Percentiles rank a stretch among this genome's conserved stretches.
Evolutionary conservation across 2,797 vertebrate species (phyloP).

Genomic region (Phoeniculus purpureus): DNA sequence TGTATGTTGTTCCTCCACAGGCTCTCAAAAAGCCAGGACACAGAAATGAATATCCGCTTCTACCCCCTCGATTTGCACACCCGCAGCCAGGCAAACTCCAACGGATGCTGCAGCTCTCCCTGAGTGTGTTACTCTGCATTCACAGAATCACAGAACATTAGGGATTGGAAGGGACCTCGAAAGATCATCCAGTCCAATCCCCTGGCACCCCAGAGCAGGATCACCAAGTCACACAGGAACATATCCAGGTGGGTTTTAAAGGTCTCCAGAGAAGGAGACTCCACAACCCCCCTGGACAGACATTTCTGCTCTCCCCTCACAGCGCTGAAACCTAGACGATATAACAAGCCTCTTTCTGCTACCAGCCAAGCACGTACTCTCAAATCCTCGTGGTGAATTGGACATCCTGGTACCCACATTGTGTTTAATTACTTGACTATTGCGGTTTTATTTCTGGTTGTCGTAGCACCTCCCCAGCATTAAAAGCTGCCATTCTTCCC

Average conservation of each 20-base stretch:
- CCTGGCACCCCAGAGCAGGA: too few species aligned
- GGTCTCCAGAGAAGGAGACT: too few species aligned
- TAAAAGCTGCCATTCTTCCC: not conserved
- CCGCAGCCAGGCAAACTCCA: fast-evolving
- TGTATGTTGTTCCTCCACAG: fast-evolving
- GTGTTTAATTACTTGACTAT: not conserved
- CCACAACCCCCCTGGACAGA: too few species aligned
- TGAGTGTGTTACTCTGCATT: not conserved
- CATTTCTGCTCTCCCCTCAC: not conserved
- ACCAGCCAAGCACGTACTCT: not conserved
- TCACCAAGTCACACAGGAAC: too few species aligned
- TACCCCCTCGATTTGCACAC: too few species aligned
- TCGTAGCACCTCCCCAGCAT: not conserved
- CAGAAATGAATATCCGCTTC: fast-evolving
- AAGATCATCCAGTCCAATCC: too few species aligned
- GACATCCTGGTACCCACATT: not conserved
- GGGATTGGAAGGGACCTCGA: too few species aligned
- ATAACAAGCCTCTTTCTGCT: not conserved
- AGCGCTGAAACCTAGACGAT: not conserved
- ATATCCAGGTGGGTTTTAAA: too few species aligned
- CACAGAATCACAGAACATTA: too few species aligned
- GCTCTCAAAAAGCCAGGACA: not conserved
- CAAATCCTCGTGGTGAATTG: not conserved
- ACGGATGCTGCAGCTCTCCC: not conserved
- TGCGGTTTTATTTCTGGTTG: not conserved